Percentiles rank a stretch among this genome's conserved stretches.
These are phyloP conservation scores for Trissoscelio sp. DNA, from an alignment of 2,888 invertebrate species.

Conservation along the genomic window DNA sequence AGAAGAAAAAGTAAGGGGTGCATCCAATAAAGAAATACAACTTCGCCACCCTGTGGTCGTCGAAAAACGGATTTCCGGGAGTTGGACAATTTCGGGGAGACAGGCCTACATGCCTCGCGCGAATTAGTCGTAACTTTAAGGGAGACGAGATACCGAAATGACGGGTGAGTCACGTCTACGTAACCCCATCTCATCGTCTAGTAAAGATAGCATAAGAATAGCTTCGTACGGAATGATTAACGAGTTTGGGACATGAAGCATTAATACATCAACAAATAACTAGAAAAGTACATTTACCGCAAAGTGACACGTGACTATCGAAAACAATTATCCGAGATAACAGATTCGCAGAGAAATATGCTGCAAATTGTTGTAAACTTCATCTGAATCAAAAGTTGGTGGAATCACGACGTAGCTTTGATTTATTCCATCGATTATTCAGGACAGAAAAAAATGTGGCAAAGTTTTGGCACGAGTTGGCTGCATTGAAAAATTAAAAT, in stretches of 20 bases:
- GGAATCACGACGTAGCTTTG: constrained; percentile 72
- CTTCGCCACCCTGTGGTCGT: constrained; percentile 60
- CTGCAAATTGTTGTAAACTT: constrained; percentile 1
- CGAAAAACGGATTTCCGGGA: constrained; percentile 68
- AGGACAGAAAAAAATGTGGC: constrained; percentile 73
- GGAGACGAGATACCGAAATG: constrained; percentile 69
- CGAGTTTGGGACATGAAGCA: constrained; percentile 45
- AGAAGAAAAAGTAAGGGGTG: constrained; percentile 59
- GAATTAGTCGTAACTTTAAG: constrained; percentile 65
- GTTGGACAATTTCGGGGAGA: constrained; percentile 64
- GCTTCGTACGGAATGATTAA: constrained; percentile 55
- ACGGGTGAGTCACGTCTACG: constrained; percentile 73
- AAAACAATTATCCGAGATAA: constrained; percentile 47
- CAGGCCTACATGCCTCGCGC: constrained; percentile 48
- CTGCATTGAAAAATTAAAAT: constrained; percentile 74
- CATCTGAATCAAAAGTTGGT: constrained; percentile 19
- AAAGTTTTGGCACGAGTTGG: constrained; percentile 65
- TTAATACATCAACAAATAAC: constrained; percentile 57
- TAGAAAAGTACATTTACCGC: constrained; percentile 55
- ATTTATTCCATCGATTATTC: constrained; percentile 78
- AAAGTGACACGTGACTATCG: constrained; percentile 35
- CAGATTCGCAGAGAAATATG: neutral
- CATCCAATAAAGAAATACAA: constrained; percentile 68
- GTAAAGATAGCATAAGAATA: constrained; percentile 57
- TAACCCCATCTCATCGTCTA: constrained; percentile 62